A percentile compares a stretch with the other conserved stretches of the same genome.
Conservation (phyloP, 2,888 invertebrate genomes). For the Lepidocyrtoides sp. region DNA sequence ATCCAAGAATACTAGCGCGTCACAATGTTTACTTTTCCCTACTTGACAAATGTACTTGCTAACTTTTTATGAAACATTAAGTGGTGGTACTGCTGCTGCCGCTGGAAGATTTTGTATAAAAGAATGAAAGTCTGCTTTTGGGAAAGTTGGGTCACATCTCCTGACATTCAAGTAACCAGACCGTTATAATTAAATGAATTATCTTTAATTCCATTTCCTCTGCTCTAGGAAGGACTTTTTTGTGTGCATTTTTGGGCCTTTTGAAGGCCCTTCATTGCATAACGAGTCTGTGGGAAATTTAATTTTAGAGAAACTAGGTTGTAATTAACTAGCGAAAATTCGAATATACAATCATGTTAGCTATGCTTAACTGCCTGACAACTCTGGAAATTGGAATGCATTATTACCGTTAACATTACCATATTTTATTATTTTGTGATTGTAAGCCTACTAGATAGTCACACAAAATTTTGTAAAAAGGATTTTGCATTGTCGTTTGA, state of each 20-base stretch:
- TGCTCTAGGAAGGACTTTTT: not conserved
- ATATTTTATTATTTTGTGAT: too few relatives aligned
- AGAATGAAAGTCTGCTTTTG: not conserved
- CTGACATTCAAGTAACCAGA: slow-evolving; percentile 10
- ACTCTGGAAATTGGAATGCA: too few relatives aligned
- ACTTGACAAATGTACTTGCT: not conserved
- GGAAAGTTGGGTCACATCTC: not conserved
- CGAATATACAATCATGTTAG: not conserved
- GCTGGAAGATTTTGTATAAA: not conserved
- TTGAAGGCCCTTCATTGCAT: not conserved
- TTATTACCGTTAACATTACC: too few relatives aligned
- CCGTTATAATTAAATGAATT: slow-evolving; percentile 22
- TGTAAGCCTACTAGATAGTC: too few relatives aligned
- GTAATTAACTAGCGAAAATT: not conserved
- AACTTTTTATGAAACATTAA: not conserved
- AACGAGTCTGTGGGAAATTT: not conserved
- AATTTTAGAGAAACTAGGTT: not conserved
- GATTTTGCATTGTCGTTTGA: too few relatives aligned
- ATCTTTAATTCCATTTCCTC: not conserved
- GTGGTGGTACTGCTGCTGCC: not conserved
- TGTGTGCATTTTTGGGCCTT: not conserved
- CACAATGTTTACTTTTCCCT: not conserved
- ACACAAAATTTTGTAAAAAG: too few relatives aligned
- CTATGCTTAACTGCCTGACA: too few relatives aligned
- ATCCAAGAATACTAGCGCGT: not conserved